Evolutionary conservation across 2,888 invertebrate genomes (phyloP), one percentile per base, ranked within the genome.

Genomic region (Cataglyphis livida): DNA sequence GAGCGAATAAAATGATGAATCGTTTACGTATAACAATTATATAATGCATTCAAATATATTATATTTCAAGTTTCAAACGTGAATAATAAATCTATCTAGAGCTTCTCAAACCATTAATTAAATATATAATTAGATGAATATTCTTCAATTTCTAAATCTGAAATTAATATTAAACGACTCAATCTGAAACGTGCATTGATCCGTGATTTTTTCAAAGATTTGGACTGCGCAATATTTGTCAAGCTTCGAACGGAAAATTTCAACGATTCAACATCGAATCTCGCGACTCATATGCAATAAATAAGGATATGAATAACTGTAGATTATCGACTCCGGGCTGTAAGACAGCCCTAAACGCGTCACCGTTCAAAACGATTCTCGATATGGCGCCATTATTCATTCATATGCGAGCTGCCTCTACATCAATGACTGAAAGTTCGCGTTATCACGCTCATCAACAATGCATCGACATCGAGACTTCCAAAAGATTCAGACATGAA

Each of bases 361-460:
- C 81, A 85, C 81, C 86, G 84, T 83, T 84, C 84, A 87, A 89
- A 89, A 87, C 85, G 90, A 87, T 88, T 85, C 51, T n/a, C 82
- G 70, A 66, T 54, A 68, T 89, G 89, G 88, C 92, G 92, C 91
- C 91, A 92, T 92, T 91, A 91, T 88, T 90, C 92, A 92, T 92
- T 92, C 91, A 92, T 91, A 92, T 91, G 87, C 87, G 78, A 81
- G 76, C 64, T 81, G 28, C 71, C 81, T 84, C 74, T 81, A 75
- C 87, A 81, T 89, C 87, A 89, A 89, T 89, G 89, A 87, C 87
- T 84, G 76, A 59, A 44, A 74, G 5, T 48, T 48, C 54, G 21
- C 21, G 44, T 18, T 38, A 41, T n/a, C 48, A 18, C n/a, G 28
- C 21, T 51, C 51, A 9, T 5, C 12, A 9, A 61, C 4, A 4